Percentiles rank a stretch among this genome's conserved stretches.
phyloP scores from a whole-genome alignment of 1,140 invertebrate species.

The Maniola jurtina region DNA sequence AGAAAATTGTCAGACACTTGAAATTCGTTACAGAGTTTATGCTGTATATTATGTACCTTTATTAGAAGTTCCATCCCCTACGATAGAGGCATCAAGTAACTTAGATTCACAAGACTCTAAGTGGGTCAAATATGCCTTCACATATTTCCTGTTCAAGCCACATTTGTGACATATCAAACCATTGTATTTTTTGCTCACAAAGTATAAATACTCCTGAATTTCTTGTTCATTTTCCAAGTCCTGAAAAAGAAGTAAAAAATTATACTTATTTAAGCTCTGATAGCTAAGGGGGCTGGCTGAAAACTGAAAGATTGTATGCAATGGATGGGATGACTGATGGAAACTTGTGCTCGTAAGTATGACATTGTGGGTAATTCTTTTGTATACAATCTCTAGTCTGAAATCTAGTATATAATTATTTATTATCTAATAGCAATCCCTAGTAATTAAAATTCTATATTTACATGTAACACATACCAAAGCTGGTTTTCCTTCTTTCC shows the following conservation, averaged over 20 bases:
- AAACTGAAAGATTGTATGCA: no score
- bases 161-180: conserved; percentile 47
- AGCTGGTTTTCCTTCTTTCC: conserved; percentile 43
- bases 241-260: conserved; percentile 32
- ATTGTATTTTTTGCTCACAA: conserved; percentile 33
- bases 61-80: neutral
- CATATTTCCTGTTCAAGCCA: conserved; percentile 43
- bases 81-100: neutral
- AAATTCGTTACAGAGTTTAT: no score
- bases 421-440: no score
- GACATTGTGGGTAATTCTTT: no score
- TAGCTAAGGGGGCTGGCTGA: no score
- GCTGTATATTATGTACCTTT: conserved; percentile 7
- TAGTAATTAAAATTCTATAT: neutral
- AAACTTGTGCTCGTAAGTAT: no score
- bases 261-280: no score
- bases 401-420: no score
- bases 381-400: no score
- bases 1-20: no score
- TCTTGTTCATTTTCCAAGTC: conserved; percentile 36
- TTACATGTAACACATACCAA: conserved; percentile 39
- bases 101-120: conserved; percentile 37
- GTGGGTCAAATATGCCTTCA: conserved; percentile 45
- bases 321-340: no score
- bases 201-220: conserved; percentile 36